Conservation (phyloP, 2,113 vertebrate species). For the Aix galericulata region DNA sequence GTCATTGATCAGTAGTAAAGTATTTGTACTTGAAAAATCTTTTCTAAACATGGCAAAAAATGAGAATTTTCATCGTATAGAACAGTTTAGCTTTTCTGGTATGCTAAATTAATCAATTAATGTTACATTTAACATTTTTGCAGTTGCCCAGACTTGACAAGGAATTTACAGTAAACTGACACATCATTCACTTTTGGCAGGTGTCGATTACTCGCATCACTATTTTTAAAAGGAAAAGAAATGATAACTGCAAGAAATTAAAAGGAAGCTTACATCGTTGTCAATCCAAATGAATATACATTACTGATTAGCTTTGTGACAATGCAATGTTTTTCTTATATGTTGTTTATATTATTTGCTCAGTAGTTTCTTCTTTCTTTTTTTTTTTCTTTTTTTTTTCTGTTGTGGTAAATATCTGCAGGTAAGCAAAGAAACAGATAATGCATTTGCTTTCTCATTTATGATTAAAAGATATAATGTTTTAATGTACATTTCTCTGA, state of each 20-base stretch:
- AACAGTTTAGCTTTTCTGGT: not conserved
- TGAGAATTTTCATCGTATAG: not conserved
- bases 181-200: slow-evolving; percentile 5
- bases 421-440: not conserved
- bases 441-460: not conserved
- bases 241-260: not conserved
- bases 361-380: not conserved
- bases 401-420: not conserved
- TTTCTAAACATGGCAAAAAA: slow-evolving; percentile 9
- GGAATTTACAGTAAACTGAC: not conserved
- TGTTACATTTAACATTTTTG: slow-evolving; percentile 17
- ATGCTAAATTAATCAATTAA: slow-evolving; percentile 11
- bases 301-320: not conserved
- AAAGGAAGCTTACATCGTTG: not conserved
- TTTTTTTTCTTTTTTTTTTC: not conserved
- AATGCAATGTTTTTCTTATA: not conserved
- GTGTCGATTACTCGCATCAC: not conserved
- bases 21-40: not conserved
- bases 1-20: not conserved
- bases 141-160: not conserved
- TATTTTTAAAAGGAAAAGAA: slow-evolving; percentile 29
- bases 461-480: not conserved
- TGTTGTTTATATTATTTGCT: not conserved
- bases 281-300: not conserved
- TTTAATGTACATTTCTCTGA: not conserved